Percentiles rank a stretch among this genome's conserved stretches.
phyloP scores from a whole-genome alignment of 1,140 invertebrate genomes.

The Choristoneura fumiferana region DNA sequence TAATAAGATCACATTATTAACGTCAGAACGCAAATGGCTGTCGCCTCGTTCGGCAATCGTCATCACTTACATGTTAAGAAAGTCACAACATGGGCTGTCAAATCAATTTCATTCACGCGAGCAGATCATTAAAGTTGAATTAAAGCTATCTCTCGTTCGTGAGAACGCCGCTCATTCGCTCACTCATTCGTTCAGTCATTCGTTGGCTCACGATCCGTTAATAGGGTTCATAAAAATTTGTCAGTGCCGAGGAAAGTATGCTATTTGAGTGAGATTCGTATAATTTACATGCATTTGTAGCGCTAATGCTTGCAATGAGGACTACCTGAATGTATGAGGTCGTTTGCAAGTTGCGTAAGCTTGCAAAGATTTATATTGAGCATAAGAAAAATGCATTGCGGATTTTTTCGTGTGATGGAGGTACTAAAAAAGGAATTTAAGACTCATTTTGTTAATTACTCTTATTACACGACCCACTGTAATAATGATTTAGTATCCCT shows the following conservation, averaged over 20 bases:
- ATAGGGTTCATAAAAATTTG: conserved; percentile 1
- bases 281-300: not conserved
- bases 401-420: no score
- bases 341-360: no score
- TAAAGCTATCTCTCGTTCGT: conserved; percentile 20
- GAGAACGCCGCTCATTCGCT: conserved; percentile 14
- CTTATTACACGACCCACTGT: no score
- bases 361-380: no score
- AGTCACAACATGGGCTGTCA: conserved; percentile 14
- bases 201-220: conserved; percentile 17
- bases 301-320: not conserved
- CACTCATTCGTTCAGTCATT: conserved; percentile 13
- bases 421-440: no score
- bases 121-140: conserved; percentile 24
- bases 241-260: not conserved
- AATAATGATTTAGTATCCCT: no score
- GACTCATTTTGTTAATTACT: no score
- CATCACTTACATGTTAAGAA: conserved; percentile 11
- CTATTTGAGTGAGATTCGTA: not conserved
- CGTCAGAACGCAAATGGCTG: not conserved
- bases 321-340: no score
- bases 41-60: not conserved
- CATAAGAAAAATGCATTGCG: no score
- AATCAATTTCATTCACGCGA: conserved; percentile 25
- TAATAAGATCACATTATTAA: not conserved